These are phyloP conservation scores for Synanthedon vespiformis DNA, from an alignment of 2,888 invertebrate species.

Conservation along the genomic window DNA sequence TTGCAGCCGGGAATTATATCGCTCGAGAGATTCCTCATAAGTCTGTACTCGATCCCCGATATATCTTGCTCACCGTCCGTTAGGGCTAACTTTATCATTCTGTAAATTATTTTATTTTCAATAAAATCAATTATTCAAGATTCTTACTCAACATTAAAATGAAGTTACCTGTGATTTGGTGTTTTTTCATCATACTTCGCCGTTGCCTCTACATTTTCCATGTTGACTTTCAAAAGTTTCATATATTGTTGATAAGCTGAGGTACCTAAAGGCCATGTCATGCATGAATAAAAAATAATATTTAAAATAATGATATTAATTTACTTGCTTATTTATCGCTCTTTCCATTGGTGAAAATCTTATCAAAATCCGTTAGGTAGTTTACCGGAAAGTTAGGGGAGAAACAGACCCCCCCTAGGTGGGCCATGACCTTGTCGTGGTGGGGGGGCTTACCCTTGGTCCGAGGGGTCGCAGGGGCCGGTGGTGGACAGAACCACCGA, in stretches of 20 bases:
- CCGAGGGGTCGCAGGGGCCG: too few relatives aligned
- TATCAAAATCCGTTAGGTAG: too few relatives aligned
- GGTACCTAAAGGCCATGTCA: slow-evolving; percentile 29
- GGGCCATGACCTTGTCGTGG: too few relatives aligned
- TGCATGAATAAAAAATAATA: too few relatives aligned
- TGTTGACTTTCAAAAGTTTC: slow-evolving; percentile 64
- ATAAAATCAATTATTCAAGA: too few relatives aligned
- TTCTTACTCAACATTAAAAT: neutral
- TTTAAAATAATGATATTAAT: too few relatives aligned
- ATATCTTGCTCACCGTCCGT: slow-evolving; percentile 82
- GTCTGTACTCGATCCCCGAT: slow-evolving; percentile 78
- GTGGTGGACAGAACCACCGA: too few relatives aligned
- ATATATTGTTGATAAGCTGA: slow-evolving; percentile 72
- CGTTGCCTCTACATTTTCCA: slow-evolving; percentile 65
- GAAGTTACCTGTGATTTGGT: slow-evolving; percentile 37
- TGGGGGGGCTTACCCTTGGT: too few relatives aligned
- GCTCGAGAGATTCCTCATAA: slow-evolving; percentile 68
- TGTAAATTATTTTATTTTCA: slow-evolving; percentile 20
- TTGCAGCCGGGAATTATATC: slow-evolving; percentile 74
- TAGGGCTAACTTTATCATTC: slow-evolving; percentile 77
- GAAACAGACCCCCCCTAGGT: too few relatives aligned
- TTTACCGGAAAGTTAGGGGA: too few relatives aligned
- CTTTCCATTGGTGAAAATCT: too few relatives aligned
- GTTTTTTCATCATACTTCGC: slow-evolving; percentile 56
- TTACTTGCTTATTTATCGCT: too few relatives aligned